Evolutionary conservation across 2,113 vertebrate species (phyloP).

Genomic region (Dasyprocta punctata): DNA sequence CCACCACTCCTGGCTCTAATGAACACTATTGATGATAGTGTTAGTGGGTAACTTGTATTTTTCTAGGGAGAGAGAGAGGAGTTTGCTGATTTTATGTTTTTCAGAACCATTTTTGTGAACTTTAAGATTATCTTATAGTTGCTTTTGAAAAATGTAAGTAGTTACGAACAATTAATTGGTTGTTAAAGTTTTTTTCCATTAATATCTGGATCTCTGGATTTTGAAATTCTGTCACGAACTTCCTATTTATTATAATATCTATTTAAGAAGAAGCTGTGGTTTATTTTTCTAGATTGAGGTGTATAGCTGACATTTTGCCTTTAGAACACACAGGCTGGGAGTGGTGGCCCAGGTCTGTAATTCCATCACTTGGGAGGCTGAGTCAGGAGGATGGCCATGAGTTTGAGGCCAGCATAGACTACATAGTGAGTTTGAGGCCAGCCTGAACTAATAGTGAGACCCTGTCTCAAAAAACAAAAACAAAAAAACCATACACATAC

Average conservation of each 20-base stretch:
- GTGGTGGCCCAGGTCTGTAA: neutral
- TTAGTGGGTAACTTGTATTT: neutral
- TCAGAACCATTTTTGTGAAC: slow-evolving; percentile 42
- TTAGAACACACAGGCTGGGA: neutral
- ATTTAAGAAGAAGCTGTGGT: slow-evolving; percentile 36
- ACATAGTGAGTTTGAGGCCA: neutral
- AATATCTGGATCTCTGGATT: slow-evolving; percentile 48
- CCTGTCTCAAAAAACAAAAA: neutral
- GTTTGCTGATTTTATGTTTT: slow-evolving; percentile 49
- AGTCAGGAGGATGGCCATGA: neutral
- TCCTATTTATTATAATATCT: slow-evolving; percentile 41
- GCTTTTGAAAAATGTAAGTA: slow-evolving; percentile 35
- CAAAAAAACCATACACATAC: neutral
- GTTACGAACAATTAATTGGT: slow-evolving; percentile 12
- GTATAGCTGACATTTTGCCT: slow-evolving; percentile 50
- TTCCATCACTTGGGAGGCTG: neutral
- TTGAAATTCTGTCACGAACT: slow-evolving; percentile 34
- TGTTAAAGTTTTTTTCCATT: neutral
- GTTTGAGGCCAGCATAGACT: neutral
- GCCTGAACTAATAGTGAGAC: neutral
- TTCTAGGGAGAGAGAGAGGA: neutral
- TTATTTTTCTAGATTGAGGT: slow-evolving; percentile 25
- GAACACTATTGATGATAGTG: neutral
- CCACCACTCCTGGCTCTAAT: no score
- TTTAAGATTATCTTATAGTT: slow-evolving; percentile 11